phyloP scores from a whole-genome alignment of 2,888 invertebrate species.

The Ophonus ardosiacus region DNA sequence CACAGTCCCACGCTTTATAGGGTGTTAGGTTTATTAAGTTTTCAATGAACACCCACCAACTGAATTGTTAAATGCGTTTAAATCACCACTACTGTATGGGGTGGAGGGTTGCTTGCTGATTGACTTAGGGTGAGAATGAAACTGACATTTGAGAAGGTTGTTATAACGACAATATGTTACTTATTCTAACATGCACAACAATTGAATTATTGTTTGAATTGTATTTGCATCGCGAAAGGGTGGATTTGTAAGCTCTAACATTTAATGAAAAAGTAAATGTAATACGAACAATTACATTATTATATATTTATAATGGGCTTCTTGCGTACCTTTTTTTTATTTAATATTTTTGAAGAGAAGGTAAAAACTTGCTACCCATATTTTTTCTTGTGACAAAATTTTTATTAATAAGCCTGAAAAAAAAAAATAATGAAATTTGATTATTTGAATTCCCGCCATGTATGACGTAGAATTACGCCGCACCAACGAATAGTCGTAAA shows the following conservation, averaged over 20 bases:
- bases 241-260: background rate
- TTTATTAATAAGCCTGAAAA: no score
- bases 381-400: no score
- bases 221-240: background rate
- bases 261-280: background rate
- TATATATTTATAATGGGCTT: no score
- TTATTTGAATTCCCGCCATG: no score
- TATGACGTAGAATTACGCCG: no score
- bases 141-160: constrained; percentile 1
- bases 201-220: background rate
- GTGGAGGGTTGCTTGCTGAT: constrained; percentile 25
- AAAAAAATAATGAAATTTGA: no score
- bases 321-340: no score
- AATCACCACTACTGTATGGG: constrained; percentile 14
- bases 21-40: constrained; percentile 56
- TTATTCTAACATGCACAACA: constrained; percentile 7
- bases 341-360: no score
- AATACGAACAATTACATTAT: background rate
- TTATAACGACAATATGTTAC: constrained; percentile 17
- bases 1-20: constrained; percentile 56
- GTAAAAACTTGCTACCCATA: no score
- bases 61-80: constrained; percentile 48
- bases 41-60: constrained; percentile 44
- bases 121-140: constrained; percentile 31
- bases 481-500: no score